phyloP scores from a whole-genome alignment of 2,797 vertebrate genomes.

The Sternarchorhynchus goeldii region DNA sequence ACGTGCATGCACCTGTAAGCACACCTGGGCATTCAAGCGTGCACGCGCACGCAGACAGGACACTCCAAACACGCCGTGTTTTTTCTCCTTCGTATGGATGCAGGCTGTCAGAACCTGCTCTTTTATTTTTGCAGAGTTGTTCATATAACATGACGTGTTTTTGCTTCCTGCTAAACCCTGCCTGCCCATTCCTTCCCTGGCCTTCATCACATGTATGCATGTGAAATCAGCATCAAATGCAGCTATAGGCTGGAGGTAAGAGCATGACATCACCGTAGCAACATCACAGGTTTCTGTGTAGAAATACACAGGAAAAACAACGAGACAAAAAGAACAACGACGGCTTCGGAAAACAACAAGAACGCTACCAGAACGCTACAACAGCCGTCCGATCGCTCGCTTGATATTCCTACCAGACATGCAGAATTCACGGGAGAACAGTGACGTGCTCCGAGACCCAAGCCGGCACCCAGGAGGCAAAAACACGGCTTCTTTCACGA shows the following conservation, averaged over 20 bases:
- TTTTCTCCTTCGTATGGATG: slow-evolving; percentile 32
- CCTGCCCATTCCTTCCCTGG: neutral
- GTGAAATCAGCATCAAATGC: neutral
- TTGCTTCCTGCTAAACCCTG: slow-evolving; percentile 8
- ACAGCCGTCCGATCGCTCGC: slow-evolving; percentile 27
- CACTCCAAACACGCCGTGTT: slow-evolving; percentile 10
- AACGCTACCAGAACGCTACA: slow-evolving; percentile 19
- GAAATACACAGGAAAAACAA: too few species aligned
- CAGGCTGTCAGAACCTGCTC: slow-evolving; percentile 37
- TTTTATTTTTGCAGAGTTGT: slow-evolving; percentile 22
- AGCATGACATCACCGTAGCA: neutral
- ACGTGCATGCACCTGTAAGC: slow-evolving; percentile 20
- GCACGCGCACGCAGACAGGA: slow-evolving; percentile 40
- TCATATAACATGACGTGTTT: slow-evolving; percentile 28
- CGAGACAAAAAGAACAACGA: neutral
- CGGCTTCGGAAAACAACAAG: neutral
- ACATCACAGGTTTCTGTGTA: too few species aligned
- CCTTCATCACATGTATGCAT: neutral
- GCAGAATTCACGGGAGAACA: slow-evolving; percentile 35
- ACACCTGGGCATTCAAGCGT: slow-evolving; percentile 12
- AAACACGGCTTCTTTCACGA: slow-evolving; percentile 39
- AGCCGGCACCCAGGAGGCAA: slow-evolving; percentile 3
- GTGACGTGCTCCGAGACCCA: slow-evolving; percentile 9
- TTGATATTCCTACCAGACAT: slow-evolving; percentile 6
- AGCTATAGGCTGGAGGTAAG: neutral